Conservation (phyloP, 2,797 vertebrate genomes). For the Onychomys leucogaster region DNA sequence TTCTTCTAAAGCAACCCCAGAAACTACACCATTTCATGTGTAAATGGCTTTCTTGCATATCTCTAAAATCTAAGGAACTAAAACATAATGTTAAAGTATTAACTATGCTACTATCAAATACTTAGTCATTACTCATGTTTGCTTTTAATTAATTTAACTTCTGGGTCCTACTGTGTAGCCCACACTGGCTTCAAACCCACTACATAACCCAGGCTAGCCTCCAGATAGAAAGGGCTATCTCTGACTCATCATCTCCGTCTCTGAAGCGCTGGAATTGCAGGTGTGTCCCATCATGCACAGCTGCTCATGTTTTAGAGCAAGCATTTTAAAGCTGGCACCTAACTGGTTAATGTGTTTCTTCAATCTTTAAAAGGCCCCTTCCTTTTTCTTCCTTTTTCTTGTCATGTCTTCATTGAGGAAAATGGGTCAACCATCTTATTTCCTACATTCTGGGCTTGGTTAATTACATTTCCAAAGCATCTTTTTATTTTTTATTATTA, state of each 20-base stretch:
- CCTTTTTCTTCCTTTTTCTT: not conserved
- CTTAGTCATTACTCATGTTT: not conserved
- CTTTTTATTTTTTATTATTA: not conserved
- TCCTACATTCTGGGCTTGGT: not conserved
- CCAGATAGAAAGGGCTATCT: not conserved
- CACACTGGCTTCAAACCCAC: not conserved
- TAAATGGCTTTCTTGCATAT: constrained; percentile 14
- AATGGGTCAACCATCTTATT: not conserved
- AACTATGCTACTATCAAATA: not conserved
- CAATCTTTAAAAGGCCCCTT: not conserved
- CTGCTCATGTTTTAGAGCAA: not conserved
- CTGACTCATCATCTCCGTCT: not conserved
- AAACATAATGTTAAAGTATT: not conserved
- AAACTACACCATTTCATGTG: not conserved
- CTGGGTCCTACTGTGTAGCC: not conserved
- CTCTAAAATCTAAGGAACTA: constrained; percentile 25
- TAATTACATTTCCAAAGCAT: not conserved
- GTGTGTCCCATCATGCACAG: not conserved
- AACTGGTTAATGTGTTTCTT: not conserved
- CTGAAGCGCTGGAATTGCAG: not conserved
- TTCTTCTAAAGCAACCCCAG: constrained; percentile 30
- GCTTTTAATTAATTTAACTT: not conserved
- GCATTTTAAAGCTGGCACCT: constrained; percentile 29
- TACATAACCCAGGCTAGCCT: not conserved
- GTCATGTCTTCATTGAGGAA: not conserved